Base-by-base conservation (phyloP, 2,888 invertebrate species). In the Ferdinandea cuprea region DNA sequence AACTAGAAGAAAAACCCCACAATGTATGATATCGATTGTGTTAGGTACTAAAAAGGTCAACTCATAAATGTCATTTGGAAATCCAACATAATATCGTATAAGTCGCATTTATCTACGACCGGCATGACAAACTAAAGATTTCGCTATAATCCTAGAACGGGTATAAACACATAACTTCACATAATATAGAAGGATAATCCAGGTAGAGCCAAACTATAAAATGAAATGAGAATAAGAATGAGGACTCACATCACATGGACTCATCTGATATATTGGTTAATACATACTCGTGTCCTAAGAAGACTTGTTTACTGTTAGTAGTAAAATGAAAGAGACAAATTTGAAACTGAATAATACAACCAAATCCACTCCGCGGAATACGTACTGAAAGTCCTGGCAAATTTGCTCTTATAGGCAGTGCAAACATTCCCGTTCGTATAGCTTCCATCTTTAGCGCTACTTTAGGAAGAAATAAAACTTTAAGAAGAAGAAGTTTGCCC, bases 141-240 rank as follows among this genome's bases (percentile, higher is more conserved):
- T 58, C n/a, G 15, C 21, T 13, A 19, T 35, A 30, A 59, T 15
- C 28, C 15, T 28, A 40, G 59, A 40, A 5, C 35, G 19, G 37
- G 30, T 71, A 30, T n/a, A n/a, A n/a, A n/a, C n/a, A n/a, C n/a
- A n/a, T n/a, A n/a, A n/a, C n/a, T 48, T 28, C 13, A 21, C 40
- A 58, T 50, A 50, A 71, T 28, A 44, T 32, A 7, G 11, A 17
- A 7, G 11, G 17, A 44, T 69, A 69, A 58, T 35, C 56, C 46
- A 0, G 37, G 13, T 37, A 46, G 19, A 35, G 40, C 50, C 37
- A 28, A 13, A 30, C 50, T 37, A 65, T 65, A 65, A 65, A 65
- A 50, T 17, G 2, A 65, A 65, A 50, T 40, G 17, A 40, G 37
- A 37, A 30, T 9, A 25, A 21, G 7, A 15, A 28, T 28, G 13